These are phyloP conservation scores for Enteromius mattozi DNA, from an alignment of 2,797 vertebrate species.

Conservation along the genomic window DNA sequence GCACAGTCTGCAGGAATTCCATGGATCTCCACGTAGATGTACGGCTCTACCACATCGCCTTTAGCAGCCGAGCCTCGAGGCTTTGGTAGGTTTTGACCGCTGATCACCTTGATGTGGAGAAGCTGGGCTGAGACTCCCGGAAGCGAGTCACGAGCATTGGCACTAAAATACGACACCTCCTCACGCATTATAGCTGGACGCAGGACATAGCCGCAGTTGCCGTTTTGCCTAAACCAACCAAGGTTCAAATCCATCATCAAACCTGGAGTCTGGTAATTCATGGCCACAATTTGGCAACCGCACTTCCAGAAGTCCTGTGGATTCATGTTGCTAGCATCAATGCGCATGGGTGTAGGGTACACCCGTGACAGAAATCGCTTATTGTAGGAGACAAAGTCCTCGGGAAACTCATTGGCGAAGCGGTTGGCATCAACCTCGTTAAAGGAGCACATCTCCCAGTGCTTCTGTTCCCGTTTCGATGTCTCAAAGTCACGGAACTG, in stretches of 20 bases:
- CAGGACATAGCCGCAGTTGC: slow-evolving; percentile 90
- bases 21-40: slow-evolving; percentile 91
- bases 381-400: slow-evolving; percentile 92
- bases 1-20: slow-evolving; percentile 91
- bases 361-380: slow-evolving; percentile 89
- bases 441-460: slow-evolving; percentile 92
- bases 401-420: slow-evolving; percentile 89
- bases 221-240: slow-evolving; percentile 92
- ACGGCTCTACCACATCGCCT: slow-evolving; percentile 92
- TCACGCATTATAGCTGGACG: slow-evolving; percentile 93
- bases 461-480: slow-evolving; percentile 84
- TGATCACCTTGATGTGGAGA: slow-evolving; percentile 92
- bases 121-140: slow-evolving; percentile 91
- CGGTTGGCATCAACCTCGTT: slow-evolving; percentile 91
- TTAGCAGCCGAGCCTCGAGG: slow-evolving; percentile 91
- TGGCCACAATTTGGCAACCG: slow-evolving; percentile 93
- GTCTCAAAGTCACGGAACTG: slow-evolving; percentile 88
- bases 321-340: slow-evolving; percentile 95
- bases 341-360: slow-evolving; percentile 91
- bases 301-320: slow-evolving; percentile 97
- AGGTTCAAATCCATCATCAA: slow-evolving; percentile 94
- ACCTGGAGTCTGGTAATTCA: slow-evolving; percentile 93
- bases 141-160: slow-evolving; percentile 88
- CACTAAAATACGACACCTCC: slow-evolving; percentile 95
- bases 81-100: slow-evolving; percentile 93